Evolutionary conservation across 1,140 invertebrate genomes (phyloP).

Genomic region (Dinoponera quadriceps): DNA sequence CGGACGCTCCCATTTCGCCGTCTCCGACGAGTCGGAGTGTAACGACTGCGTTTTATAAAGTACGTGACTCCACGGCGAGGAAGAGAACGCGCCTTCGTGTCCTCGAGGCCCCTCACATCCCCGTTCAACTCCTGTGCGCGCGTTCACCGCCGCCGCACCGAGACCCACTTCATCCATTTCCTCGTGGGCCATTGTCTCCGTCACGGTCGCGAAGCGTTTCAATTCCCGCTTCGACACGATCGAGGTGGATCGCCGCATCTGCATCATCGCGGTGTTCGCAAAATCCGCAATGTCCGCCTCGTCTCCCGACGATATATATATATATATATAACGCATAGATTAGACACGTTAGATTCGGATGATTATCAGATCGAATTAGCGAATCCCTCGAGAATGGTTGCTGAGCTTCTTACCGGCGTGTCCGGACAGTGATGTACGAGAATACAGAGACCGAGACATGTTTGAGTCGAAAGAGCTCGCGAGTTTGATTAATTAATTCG

Average conservation of each 20-base stretch:
- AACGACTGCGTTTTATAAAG: conserved; percentile 71
- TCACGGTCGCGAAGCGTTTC: conserved; percentile 59
- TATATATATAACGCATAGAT: background rate
- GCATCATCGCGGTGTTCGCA: conserved; percentile 6
- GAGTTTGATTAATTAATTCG: conserved; percentile 33
- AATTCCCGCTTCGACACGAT: conserved; percentile 40
- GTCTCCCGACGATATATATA: background rate
- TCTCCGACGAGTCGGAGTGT: conserved; percentile 56
- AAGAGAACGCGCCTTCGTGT: conserved; percentile 48
- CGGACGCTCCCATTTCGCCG: conserved; percentile 48
- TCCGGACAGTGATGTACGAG: background rate
- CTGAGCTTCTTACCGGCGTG: background rate
- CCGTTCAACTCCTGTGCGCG: background rate
- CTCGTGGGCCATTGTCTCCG: conserved; percentile 61
- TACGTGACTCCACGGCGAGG: conserved; percentile 64
- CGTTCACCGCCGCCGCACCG: background rate
- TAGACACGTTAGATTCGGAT: too few species aligned
- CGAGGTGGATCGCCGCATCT: conserved; percentile 1
- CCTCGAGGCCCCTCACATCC: conserved; percentile 2
- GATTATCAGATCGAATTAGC: too few species aligned
- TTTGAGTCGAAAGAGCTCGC: background rate
- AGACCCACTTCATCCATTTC: background rate
- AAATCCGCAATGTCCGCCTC: background rate
- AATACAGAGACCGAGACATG: background rate
- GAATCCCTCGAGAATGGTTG: too few species aligned